Percentiles rank a stretch among this genome's conserved stretches.
phyloP scores from a whole-genome alignment of 2,113 vertebrate genomes.

The Pelodiscus sinensis region DNA sequence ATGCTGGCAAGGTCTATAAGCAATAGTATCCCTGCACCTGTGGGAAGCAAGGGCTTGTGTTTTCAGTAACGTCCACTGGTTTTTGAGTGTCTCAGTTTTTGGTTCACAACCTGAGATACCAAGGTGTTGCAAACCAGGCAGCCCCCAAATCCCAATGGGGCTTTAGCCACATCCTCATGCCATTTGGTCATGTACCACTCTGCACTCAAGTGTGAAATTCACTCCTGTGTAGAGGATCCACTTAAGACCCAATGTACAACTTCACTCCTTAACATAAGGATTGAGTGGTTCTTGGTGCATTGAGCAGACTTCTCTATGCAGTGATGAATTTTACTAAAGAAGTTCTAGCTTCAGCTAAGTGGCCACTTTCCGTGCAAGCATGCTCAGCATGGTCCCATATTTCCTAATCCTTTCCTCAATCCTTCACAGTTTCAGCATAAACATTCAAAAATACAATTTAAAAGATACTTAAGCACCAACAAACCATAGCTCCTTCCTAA shows the following conservation, averaged over 20 bases:
- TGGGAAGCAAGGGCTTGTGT: background rate
- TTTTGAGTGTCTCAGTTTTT: background rate
- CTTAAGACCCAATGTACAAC: background rate
- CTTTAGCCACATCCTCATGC: background rate
- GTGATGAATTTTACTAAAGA: no score
- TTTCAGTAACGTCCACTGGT: background rate
- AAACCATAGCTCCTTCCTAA: background rate
- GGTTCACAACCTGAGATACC: background rate
- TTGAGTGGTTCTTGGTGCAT: background rate
- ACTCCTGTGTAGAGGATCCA: background rate
- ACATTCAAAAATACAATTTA: background rate
- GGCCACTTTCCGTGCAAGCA: background rate
- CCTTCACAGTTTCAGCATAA: background rate
- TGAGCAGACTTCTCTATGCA: background rate
- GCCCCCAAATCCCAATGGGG: background rate
- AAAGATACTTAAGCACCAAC: background rate
- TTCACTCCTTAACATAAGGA: background rate
- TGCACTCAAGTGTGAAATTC: background rate
- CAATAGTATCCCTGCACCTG: background rate
- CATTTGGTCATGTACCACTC: background rate
- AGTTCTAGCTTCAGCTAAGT: background rate
- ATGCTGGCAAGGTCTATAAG: background rate
- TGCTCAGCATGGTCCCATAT: background rate
- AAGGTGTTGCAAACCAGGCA: background rate
- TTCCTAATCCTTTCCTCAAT: background rate